A percentile compares a stretch with the other conserved stretches of the same genome.
These are phyloP conservation scores for Mesaphorura yosii DNA, from an alignment of 1,140 invertebrate genomes.

Conservation along the genomic window DNA sequence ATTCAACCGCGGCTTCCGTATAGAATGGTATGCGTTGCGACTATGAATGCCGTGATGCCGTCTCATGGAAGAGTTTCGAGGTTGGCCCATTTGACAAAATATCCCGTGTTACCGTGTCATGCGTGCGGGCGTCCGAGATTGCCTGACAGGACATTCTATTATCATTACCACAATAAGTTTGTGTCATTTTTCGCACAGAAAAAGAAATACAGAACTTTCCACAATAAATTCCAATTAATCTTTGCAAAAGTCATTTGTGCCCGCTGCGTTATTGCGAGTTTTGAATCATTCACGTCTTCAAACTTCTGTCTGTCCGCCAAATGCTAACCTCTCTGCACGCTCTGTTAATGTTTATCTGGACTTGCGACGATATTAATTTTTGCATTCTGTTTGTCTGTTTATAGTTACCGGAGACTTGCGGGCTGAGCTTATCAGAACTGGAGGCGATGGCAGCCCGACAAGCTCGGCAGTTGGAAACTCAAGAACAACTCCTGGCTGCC, in stretches of 20 bases:
- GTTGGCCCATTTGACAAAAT: not conserved
- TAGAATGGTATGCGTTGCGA: not conserved
- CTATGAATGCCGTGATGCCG: not conserved
- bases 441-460: constrained; percentile 27
- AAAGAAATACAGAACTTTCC: no score
- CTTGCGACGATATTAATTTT: not conserved
- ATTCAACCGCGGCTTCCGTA: not conserved
- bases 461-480: constrained; percentile 79
- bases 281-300: not conserved
- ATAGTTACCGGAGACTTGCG: constrained; percentile 31
- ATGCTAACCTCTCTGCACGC: not conserved
- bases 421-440: constrained; percentile 31
- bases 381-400: constrained; percentile 16
- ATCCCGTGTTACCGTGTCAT: no score
- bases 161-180: no score
- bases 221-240: no score
- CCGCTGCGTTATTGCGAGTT: no score
- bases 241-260: not conserved
- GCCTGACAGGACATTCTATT: no score
- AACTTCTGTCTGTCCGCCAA: not conserved
- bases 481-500: constrained; percentile 77
- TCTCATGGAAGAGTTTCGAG: not conserved
- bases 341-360: not conserved
- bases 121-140: no score
- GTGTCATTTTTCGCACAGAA: no score